phyloP scores from a whole-genome alignment of 2,888 invertebrate species.

The Chymomyza procnemis region DNA sequence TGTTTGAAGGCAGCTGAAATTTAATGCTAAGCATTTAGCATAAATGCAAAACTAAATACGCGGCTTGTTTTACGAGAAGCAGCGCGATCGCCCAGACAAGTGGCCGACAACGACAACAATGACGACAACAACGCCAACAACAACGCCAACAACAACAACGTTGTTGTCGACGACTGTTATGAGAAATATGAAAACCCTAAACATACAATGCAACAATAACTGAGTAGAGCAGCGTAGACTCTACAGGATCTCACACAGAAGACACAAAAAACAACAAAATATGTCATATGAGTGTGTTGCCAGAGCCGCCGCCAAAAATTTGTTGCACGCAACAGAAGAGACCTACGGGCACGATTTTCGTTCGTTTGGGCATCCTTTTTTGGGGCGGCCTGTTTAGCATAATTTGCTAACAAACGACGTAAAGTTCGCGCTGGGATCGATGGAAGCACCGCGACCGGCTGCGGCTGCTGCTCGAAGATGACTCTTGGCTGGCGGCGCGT shows the following conservation, averaged over 20 bases:
- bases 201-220: conserved; percentile 33
- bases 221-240: conserved; percentile 19
- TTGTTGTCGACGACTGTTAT: neutral
- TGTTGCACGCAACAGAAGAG: conserved; percentile 51
- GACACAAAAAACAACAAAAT: conserved; percentile 43
- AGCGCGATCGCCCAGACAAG: neutral
- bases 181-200: neutral
- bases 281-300: conserved; percentile 77
- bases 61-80: neutral
- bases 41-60: conserved; percentile 5
- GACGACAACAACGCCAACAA: neutral
- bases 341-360: conserved; percentile 63
- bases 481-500: conserved; percentile 52
- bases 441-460: conserved; percentile 15
- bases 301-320: conserved; percentile 78
- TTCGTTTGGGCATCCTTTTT: conserved; percentile 64
- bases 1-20: conserved; percentile 11
- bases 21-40: conserved; percentile 21
- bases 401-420: conserved; percentile 44
- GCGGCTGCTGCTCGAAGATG: conserved; percentile 18
- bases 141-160: neutral
- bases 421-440: conserved; percentile 5
- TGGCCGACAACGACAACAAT: neutral
- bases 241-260: conserved; percentile 5
- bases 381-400: conserved; percentile 65